phyloP scores from a whole-genome alignment of 1,140 invertebrate genomes.

The Rhagoletis pomonella region DNA sequence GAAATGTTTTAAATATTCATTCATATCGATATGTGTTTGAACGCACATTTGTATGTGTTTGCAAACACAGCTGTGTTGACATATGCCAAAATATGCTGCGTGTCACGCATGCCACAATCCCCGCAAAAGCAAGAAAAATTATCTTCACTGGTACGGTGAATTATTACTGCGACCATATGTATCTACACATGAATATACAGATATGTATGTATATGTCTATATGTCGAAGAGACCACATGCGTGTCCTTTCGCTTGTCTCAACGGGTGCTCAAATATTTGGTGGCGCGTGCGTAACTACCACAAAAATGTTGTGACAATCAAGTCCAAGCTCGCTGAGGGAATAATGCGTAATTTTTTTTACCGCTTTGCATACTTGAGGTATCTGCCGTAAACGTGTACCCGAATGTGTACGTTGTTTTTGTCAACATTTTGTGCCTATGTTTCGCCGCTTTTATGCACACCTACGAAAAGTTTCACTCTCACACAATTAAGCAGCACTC shows the following conservation, averaged over 20 bases:
- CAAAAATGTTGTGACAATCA: constrained; percentile 51
- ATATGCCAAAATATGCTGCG: constrained; percentile 25
- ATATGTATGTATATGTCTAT: background rate
- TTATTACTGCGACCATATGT: background rate
- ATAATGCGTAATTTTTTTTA: background rate
- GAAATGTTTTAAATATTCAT: too few species aligned
- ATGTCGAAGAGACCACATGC: background rate
- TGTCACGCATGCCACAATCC: background rate
- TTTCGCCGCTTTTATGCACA: background rate
- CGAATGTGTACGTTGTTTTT: background rate
- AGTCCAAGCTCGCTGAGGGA: constrained; percentile 2
- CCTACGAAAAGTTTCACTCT: background rate
- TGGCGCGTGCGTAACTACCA: constrained; percentile 22
- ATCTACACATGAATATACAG: background rate
- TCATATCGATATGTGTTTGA: too few species aligned
- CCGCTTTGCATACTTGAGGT: constrained; percentile 40
- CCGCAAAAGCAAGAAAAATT: background rate
- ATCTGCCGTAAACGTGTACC: constrained; percentile 18
- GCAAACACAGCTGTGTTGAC: background rate
- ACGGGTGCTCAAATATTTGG: constrained; percentile 28
- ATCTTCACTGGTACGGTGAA: background rate
- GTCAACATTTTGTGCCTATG: background rate
- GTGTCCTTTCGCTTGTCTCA: background rate
- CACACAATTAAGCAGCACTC: too few species aligned
- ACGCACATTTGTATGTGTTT: background rate